Percentiles rank a stretch among this genome's conserved stretches.
Conservation (phyloP, 2,113 vertebrate genomes). For the Marcusenius ussheri region DNA sequence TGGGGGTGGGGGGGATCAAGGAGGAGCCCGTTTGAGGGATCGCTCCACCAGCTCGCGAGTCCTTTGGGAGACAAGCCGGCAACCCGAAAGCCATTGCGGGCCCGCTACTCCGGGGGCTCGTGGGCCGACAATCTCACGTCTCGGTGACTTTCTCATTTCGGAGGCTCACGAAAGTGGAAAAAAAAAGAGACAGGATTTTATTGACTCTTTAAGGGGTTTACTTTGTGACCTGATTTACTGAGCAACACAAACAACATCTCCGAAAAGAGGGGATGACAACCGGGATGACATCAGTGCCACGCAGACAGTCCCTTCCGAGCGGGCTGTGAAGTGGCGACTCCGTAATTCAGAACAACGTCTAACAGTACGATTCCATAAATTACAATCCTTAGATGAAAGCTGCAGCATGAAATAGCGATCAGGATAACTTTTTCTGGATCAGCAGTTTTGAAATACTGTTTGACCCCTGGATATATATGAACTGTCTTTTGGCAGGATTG, state of each 20-base stretch:
- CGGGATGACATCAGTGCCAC: background rate
- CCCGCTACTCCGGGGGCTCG: background rate
- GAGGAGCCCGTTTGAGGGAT: background rate
- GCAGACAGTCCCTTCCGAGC: background rate
- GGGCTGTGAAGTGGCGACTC: background rate
- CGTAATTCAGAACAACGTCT: background rate
- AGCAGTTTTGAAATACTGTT: background rate
- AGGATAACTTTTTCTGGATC: background rate
- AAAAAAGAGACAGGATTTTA: constrained; percentile 21
- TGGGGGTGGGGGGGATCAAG: background rate
- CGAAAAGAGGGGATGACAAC: constrained; percentile 11
- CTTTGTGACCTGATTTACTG: constrained; percentile 30
- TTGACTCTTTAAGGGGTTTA: constrained; percentile 22
- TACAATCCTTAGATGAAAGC: background rate
- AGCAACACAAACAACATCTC: constrained; percentile 23
- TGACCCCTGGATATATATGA: background rate
- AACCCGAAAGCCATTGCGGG: background rate
- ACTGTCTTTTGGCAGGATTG: background rate
- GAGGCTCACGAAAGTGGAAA: constrained; percentile 19
- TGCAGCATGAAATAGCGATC: background rate
- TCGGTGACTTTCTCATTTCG: constrained; percentile 32
- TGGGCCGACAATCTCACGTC: constrained; percentile 17
- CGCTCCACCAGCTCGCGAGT: background rate
- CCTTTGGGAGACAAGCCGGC: background rate
- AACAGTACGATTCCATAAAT: background rate